These are phyloP conservation scores for Drosophila tanythrix DNA, from an alignment of 2,888 invertebrate genomes.

Conservation along the genomic window DNA sequence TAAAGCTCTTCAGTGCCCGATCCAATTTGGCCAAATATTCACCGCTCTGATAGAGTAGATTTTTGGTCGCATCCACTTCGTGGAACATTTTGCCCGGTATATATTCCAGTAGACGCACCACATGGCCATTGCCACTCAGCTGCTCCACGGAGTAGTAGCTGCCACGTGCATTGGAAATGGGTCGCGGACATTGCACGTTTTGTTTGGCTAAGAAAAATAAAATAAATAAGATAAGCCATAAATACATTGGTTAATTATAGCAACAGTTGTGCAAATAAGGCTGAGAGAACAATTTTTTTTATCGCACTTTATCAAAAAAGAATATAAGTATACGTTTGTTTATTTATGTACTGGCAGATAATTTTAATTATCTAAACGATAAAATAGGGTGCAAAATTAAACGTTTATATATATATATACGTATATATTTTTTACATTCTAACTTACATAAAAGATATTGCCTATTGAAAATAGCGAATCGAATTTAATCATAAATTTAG, in stretches of 20 bases:
- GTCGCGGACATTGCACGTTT: constrained; percentile 89
- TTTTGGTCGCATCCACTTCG: constrained; percentile 87
- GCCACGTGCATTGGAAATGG: constrained; percentile 89
- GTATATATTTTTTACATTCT: not conserved
- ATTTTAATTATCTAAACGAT: not conserved
- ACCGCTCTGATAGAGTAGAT: constrained; percentile 90
- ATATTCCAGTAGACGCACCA: constrained; percentile 91
- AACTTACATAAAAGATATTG: not conserved
- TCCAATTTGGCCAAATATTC: constrained; percentile 90
- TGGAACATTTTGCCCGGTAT: constrained; percentile 90
- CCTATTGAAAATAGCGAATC: not conserved
- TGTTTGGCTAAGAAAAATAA: constrained; percentile 86
- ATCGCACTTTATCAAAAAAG: not conserved
- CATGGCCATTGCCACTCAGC: constrained; percentile 86
- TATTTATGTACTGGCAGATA: not conserved
- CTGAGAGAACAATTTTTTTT: too few species aligned
- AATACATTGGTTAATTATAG: not conserved
- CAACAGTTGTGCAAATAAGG: constrained; percentile 20
- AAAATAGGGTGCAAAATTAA: not conserved
- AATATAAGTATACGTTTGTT: not conserved
- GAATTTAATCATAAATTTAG: not conserved
- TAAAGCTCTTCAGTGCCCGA: constrained; percentile 89
- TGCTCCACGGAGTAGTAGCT: constrained; percentile 87
- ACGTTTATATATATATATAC: too few species aligned
- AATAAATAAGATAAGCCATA: not conserved